Evolutionary conservation across 2,797 vertebrate species (phyloP), one percentile per base, ranked within the genome.

Genomic region (Danio choprae): DNA sequence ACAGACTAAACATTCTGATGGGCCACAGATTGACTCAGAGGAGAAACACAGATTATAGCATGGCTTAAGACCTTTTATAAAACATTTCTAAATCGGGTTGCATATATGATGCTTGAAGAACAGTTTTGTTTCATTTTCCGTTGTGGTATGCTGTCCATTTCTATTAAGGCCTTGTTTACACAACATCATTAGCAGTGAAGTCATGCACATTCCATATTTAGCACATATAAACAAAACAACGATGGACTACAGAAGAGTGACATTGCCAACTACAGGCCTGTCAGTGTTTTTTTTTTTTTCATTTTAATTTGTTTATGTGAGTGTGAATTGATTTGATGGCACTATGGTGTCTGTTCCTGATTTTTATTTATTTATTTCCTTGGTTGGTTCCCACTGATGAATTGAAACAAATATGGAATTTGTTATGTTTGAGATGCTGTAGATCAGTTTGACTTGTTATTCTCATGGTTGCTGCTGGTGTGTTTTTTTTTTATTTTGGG

Each of bases 1-100:
- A 51, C 77, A 6, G 43, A 12, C 13, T 8, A 18, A 22, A 41
- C 50, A 55, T 55, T 56, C 20, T 79, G 38, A 44, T 63, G 60
- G 22, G 55, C 18, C 64, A 40, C 7, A 62, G 36, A 50, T 43
- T 76, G 38, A 55, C 4, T 76, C 5, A 0, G 60, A 53, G 59
- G 46, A 48, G 43, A 18, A 16, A 3, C 7, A 11, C 7, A 7
- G 36, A 56, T 68, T 46, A n/a, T 29, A 36, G 67, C 63, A 4
- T 9, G 16, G 16, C 41, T 77, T 68, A 44, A 29, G 8, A n/a
- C 13, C 16, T 12, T 20, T 41, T 51, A 18, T 20, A 1, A 64
- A 77, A 36, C 50, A 29, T 77, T 77, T 76, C 50, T n/a, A 53
- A 18, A 74, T 55, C 11, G 3, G 55, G 62, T 53, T 53, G 5